Percentiles rank a stretch among this genome's conserved stretches.
Conservation (phyloP, 2,797 vertebrate genomes). For the Scolopax rusticola region DNA sequence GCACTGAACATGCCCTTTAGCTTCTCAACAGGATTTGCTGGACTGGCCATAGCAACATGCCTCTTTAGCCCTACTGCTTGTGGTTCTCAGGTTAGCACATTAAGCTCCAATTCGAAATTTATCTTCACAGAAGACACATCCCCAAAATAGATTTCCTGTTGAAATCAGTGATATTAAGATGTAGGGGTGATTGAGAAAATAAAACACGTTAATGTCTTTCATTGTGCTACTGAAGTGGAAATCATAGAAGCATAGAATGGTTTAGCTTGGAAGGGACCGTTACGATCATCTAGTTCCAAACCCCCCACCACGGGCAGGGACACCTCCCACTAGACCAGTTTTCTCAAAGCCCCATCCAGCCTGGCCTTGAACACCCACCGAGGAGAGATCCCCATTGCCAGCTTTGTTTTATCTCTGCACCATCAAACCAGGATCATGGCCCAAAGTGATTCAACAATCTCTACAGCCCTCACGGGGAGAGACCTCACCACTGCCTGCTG, state of each 20-base stretch:
- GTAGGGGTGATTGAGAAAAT: neutral
- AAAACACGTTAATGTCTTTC: neutral
- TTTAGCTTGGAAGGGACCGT: too few relatives aligned
- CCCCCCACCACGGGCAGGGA: too few relatives aligned
- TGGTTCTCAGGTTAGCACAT: neutral
- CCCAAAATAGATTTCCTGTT: neutral
- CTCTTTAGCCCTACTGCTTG: neutral
- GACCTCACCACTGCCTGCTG: neutral
- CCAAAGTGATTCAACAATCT: neutral
- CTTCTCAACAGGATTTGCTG: neutral
- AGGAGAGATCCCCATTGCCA: neutral
- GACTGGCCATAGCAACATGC: neutral
- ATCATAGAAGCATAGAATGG: too few relatives aligned
- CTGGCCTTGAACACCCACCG: neutral
- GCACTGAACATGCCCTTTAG: neutral
- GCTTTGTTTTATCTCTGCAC: neutral
- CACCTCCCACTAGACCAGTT: neutral
- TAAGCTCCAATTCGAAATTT: neutral
- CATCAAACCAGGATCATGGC: neutral
- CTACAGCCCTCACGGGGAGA: neutral
- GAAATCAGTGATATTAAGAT: neutral
- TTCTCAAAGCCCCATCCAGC: neutral
- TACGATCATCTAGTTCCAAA: too few relatives aligned
- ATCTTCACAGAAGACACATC: neutral
- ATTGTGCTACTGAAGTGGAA: too few relatives aligned